Percentiles rank a stretch among this genome's conserved stretches.
These are phyloP conservation scores for Tolypeutes matacus DNA, from an alignment of 2,797 vertebrate genomes.

Conservation along the genomic window DNA sequence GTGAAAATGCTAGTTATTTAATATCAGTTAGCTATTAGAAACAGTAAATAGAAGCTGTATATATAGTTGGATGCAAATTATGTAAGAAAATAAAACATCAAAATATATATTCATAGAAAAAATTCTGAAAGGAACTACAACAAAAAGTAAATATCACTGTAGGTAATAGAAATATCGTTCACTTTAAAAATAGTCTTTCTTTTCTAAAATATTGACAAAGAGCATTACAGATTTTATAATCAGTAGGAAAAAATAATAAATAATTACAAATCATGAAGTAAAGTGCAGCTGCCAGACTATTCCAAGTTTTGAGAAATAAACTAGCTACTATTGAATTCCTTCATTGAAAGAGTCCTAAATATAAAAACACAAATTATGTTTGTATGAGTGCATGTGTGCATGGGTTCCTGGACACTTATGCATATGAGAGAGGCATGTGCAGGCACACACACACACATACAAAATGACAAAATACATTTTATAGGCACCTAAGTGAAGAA, in stretches of 20 bases:
- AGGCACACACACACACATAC: neutral
- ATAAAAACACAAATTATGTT: neutral
- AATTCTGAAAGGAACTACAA: neutral
- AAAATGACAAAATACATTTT: neutral
- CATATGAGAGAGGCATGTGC: neutral
- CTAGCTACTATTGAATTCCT: neutral
- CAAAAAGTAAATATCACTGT: neutral
- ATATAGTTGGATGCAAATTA: neutral
- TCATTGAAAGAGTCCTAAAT: neutral
- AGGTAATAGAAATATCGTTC: neutral
- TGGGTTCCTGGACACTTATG: neutral
- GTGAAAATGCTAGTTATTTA: neutral
- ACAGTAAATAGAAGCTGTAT: neutral
- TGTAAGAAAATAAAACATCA: neutral
- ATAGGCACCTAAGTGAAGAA: neutral
- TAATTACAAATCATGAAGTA: neutral
- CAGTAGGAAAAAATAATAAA: neutral
- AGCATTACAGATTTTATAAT: neutral
- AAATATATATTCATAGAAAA: neutral
- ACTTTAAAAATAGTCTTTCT: neutral
- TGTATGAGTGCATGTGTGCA: neutral
- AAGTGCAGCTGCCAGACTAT: neutral
- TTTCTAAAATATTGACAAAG: conserved; percentile 9
- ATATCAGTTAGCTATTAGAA: neutral
- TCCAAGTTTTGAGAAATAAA: neutral